Conservation (phyloP, 2,797 vertebrate species). For the Xyrichtys novacula region DNA sequence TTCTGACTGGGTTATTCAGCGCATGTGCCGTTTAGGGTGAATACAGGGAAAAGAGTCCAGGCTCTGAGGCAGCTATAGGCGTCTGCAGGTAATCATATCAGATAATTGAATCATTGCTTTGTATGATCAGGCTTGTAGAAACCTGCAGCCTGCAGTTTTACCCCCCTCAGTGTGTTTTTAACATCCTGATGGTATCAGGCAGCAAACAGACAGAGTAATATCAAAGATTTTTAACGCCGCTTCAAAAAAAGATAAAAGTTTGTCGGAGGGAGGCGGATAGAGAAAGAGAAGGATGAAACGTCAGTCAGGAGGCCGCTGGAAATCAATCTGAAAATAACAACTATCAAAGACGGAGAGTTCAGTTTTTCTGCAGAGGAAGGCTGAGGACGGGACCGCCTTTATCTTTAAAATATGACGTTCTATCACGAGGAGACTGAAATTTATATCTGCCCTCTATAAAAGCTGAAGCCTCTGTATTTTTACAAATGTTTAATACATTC, state of each 20-base stretch:
- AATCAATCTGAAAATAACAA: no score
- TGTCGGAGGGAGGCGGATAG: background rate
- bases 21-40: no score
- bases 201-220: background rate
- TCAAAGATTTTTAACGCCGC: conserved; percentile 4
- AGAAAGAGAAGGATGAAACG: background rate
- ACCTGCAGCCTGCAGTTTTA: background rate
- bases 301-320: background rate
- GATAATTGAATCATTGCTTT: conserved; percentile 59
- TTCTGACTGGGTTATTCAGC: no score
- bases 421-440: no score
- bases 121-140: conserved; percentile 2
- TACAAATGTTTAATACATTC: no score
- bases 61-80: background rate
- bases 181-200: conserved; percentile 30
- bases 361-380: no score
- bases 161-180: conserved; percentile 26
- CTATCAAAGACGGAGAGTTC: no score
- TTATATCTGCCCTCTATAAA: no score
- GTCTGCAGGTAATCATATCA: conserved; percentile 52
- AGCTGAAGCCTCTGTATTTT: no score
- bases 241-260: background rate
- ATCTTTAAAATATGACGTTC: no score
- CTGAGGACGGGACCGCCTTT: no score
- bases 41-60: conserved; percentile 5